phyloP scores from a whole-genome alignment of 2,888 invertebrate species.

The Micoletzkya japonica region DNA sequence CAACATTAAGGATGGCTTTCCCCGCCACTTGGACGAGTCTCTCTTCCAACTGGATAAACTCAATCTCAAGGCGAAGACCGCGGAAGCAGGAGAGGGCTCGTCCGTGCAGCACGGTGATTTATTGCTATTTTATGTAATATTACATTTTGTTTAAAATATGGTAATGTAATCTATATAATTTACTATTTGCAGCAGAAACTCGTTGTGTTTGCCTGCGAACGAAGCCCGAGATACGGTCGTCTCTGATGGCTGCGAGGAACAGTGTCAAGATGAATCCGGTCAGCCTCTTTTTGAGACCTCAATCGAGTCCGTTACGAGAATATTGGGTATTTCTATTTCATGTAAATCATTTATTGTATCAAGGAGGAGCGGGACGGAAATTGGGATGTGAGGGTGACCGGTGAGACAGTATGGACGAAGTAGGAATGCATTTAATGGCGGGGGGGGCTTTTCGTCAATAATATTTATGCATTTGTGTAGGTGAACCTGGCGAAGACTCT shows the following conservation, averaged over 20 bases:
- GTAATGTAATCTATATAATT: neutral
- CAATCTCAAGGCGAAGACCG: conserved; percentile 29
- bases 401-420: no score
- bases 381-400: no score
- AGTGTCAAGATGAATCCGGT: conserved; percentile 45
- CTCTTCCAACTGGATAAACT: conserved; percentile 56
- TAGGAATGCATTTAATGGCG: no score
- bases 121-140: neutral
- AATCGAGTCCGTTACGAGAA: no score
- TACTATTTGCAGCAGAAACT: conserved; percentile 35
- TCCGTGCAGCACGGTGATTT: conserved; percentile 26
- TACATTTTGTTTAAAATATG: neutral
- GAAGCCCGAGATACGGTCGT: conserved; percentile 55
- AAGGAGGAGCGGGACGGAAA: no score
- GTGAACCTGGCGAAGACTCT: conserved; percentile 61
- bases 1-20: conserved; percentile 43
- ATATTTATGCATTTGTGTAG: no score
- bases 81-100: no score
- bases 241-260: conserved; percentile 48
- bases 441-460: no score
- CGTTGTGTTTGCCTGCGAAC: conserved; percentile 52
- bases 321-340: no score
- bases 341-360: no score
- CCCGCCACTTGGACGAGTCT: conserved; percentile 43
- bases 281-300: no score